A percentile compares a stretch with the other conserved stretches of the same genome.
phyloP scores from a whole-genome alignment of 2,888 invertebrate genomes.

The Trachelus iudaicus region DNA sequence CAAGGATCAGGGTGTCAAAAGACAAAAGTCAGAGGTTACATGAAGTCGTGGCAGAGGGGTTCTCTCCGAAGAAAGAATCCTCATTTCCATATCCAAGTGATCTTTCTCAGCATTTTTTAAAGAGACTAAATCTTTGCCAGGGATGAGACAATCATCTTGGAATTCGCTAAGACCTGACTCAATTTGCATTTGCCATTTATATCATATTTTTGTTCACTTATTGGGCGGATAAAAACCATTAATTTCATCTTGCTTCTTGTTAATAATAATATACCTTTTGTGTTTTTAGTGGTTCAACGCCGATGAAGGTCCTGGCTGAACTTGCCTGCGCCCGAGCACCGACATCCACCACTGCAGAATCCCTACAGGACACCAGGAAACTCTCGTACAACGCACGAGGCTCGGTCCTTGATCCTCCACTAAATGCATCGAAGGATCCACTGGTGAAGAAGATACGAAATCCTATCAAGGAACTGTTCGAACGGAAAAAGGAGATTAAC shows the following conservation, averaged over 20 bases:
- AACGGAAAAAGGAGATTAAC: slow-evolving; percentile 58
- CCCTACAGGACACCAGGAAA: slow-evolving; percentile 10
- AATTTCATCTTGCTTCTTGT: background rate
- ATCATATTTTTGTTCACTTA: background rate
- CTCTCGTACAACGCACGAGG: slow-evolving; percentile 22
- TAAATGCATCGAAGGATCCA: slow-evolving; percentile 22
- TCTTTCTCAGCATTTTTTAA: background rate
- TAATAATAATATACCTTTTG: background rate
- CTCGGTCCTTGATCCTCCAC: slow-evolving; percentile 4
- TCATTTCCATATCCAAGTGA: background rate
- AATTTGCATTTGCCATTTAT: background rate
- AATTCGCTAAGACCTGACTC: background rate
- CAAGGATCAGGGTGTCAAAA: background rate
- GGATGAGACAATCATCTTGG: background rate
- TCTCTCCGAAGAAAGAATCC: background rate
- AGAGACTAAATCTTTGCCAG: background rate
- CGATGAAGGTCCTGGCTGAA: slow-evolving; percentile 62
- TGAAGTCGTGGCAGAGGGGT: background rate
- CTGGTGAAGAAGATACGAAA: slow-evolving; percentile 52
- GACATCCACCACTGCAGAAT: slow-evolving; percentile 43
- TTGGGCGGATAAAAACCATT: background rate
- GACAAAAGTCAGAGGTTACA: background rate
- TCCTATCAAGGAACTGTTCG: slow-evolving; percentile 60
- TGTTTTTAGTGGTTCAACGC: slow-evolving; percentile 57
- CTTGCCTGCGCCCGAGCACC: slow-evolving; percentile 62